phyloP scores from a whole-genome alignment of 2,797 vertebrate species.

The Myotis findleyi region DNA sequence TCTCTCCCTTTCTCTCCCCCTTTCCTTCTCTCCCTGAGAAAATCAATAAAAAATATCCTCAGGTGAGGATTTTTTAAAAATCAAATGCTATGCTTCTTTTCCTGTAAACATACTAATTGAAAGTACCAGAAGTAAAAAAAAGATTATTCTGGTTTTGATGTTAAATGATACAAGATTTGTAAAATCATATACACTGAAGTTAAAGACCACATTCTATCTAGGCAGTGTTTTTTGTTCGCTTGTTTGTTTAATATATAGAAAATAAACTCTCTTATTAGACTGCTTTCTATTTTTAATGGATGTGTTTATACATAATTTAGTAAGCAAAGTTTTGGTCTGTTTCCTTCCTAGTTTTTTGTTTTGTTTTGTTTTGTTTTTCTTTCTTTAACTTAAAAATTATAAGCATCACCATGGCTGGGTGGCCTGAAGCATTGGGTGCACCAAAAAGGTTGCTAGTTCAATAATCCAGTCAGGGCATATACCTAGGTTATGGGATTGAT shows the following conservation, averaged over 20 bases:
- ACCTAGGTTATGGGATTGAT: no score
- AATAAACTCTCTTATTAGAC: background rate
- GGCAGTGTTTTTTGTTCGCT: background rate
- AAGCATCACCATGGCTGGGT: no score
- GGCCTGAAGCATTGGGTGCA: no score
- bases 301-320: background rate
- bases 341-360: background rate
- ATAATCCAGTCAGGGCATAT: no score
- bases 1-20: background rate
- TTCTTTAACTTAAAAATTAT: no score
- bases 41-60: no score
- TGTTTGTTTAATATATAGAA: background rate
- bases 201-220: background rate
- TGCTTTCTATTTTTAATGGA: background rate
- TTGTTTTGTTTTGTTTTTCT: no score
- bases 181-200: background rate
- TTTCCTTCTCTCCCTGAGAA: background rate
- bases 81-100: background rate
- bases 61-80: no score
- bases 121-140: background rate
- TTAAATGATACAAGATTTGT: constrained; percentile 26
- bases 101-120: background rate
- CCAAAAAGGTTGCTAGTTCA: no score
- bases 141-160: background rate
- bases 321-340: background rate